A percentile compares a stretch with the other conserved stretches of the same genome.
phyloP scores from a whole-genome alignment of 64 coral and sea anemone genomes.

The Montipora capricornis region DNA sequence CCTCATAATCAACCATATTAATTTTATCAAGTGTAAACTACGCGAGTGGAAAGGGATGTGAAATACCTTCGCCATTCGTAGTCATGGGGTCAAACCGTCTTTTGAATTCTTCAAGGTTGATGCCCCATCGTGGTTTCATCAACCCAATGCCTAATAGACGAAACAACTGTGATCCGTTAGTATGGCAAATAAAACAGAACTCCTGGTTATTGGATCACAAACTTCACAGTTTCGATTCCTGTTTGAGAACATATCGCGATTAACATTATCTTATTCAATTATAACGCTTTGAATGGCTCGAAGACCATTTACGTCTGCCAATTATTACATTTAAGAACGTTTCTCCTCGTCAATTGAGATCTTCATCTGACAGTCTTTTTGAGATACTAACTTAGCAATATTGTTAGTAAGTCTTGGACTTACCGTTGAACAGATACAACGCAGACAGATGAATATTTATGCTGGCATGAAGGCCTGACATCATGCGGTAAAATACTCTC shows the following conservation, averaged over 20 bases:
- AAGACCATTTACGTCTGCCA: too few species aligned
- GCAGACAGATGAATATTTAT: constrained; percentile 97
- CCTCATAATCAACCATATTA: too few species aligned
- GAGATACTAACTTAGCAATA: too few species aligned
- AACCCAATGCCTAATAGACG: constrained; percentile 68
- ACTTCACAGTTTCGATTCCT: too few species aligned
- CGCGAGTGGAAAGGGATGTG: too few species aligned
- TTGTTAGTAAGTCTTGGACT: not conserved
- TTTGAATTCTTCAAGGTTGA: constrained; percentile 93
- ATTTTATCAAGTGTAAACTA: too few species aligned
- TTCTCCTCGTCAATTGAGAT: too few species aligned
- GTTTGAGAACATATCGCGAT: not conserved
- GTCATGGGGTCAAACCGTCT: constrained; percentile 82
- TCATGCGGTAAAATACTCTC: constrained; percentile 93
- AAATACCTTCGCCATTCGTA: constrained; percentile 84
- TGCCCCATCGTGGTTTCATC: constrained; percentile 86
- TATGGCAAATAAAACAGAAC: too few species aligned
- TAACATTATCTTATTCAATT: not conserved
- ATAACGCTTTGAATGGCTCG: too few species aligned
- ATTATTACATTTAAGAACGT: too few species aligned
- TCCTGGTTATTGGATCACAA: too few species aligned
- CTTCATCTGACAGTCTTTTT: too few species aligned
- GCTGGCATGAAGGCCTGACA: constrained; percentile 96
- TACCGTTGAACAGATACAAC: constrained; percentile 87
- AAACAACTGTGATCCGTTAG: not conserved